These are phyloP conservation scores for Tadarida brasiliensis DNA, from an alignment of 2,797 vertebrate genomes.

Conservation along the genomic window DNA sequence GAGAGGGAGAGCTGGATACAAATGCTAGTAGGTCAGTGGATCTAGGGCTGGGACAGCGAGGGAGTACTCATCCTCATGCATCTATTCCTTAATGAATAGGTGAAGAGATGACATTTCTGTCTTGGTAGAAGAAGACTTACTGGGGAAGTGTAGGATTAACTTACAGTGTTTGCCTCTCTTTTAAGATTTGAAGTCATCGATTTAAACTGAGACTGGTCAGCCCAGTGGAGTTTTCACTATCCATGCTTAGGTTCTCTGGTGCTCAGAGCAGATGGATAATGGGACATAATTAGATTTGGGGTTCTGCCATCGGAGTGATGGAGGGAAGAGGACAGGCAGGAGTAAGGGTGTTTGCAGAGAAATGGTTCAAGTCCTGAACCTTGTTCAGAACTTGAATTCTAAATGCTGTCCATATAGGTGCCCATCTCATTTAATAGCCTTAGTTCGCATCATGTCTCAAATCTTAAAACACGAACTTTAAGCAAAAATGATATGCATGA, in stretches of 20 bases:
- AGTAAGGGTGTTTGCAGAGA: background rate
- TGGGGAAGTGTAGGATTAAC: background rate
- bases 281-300: background rate
- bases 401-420: background rate
- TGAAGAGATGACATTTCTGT: background rate
- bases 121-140: background rate
- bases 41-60: background rate
- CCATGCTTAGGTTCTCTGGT: background rate
- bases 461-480: slow-evolving; percentile 5
- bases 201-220: background rate
- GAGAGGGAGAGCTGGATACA: background rate
- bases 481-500: background rate
- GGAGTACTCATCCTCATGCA: too few relatives aligned
- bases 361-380: background rate
- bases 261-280: background rate
- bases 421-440: background rate
- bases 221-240: background rate
- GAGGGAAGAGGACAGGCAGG: background rate
- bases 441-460: background rate
- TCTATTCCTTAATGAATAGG: background rate
- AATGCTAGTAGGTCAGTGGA: background rate
- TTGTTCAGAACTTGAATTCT: background rate
- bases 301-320: background rate
- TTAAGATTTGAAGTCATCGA: background rate
- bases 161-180: background rate